These are phyloP conservation scores for Drosophila nebulosa DNA, from an alignment of 1,140 invertebrate species.

Conservation along the genomic window DNA sequence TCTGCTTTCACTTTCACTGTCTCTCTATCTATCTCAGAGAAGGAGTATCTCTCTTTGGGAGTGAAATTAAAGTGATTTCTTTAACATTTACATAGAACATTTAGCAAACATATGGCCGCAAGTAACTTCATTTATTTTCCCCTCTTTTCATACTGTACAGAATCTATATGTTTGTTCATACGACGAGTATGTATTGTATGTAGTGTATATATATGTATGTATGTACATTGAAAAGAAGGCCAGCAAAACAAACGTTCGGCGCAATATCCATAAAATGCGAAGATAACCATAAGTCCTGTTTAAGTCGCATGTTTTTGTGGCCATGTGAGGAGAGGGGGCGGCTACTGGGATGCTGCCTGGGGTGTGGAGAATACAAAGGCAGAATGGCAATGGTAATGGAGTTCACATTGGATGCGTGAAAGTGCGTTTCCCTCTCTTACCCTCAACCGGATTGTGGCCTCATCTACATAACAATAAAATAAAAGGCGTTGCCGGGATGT, in stretches of 20 bases:
- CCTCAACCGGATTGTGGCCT: slow-evolving; percentile 34
- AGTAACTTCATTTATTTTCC: slow-evolving; percentile 75
- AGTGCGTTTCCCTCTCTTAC: slow-evolving; percentile 46
- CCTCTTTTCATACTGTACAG: not conserved
- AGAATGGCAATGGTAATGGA: not conserved
- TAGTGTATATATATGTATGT: no score
- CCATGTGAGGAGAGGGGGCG: not conserved
- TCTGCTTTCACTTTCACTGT: no score
- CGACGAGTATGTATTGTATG: not conserved
- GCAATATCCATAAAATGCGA: slow-evolving; percentile 80
- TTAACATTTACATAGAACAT: slow-evolving; percentile 71
- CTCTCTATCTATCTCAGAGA: not conserved
- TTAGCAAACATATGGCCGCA: slow-evolving; percentile 66
- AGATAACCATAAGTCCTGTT: slow-evolving; percentile 80
- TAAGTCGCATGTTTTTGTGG: slow-evolving; percentile 64
- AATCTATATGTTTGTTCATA: not conserved
- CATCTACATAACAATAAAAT: slow-evolving; percentile 81
- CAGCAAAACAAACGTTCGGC: slow-evolving; percentile 30
- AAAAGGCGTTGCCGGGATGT: slow-evolving; percentile 43
- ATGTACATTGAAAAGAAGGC: slow-evolving; percentile 45
- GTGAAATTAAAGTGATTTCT: slow-evolving; percentile 67
- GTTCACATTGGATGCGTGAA: slow-evolving; percentile 29
- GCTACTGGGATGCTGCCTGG: slow-evolving; percentile 35
- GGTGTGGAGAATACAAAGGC: not conserved
- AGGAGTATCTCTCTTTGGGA: not conserved